Evolutionary conservation across 1,140 invertebrate genomes (phyloP).

Genomic region (Bathynomus jamesi): DNA sequence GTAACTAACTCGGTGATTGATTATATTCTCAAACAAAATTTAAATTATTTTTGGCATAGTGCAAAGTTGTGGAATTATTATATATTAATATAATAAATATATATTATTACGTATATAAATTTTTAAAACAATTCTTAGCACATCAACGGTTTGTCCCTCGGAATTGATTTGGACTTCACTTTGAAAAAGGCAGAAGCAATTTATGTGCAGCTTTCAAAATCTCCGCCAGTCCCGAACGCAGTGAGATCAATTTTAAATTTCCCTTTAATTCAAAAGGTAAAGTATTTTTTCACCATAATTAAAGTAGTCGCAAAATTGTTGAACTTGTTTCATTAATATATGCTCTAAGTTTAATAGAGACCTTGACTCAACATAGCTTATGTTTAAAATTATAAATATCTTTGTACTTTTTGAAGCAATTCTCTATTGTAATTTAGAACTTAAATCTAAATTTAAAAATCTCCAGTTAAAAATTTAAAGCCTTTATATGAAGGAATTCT

Average conservation of each 20-base stretch:
- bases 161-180: conserved; percentile 68
- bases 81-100: not conserved
- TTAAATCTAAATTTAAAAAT: no score
- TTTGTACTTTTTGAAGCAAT: not conserved
- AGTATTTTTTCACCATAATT: not conserved
- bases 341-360: not conserved
- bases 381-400: not conserved
- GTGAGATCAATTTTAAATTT: not conserved
- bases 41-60: not conserved
- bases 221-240: conserved; percentile 50
- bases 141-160: conserved; percentile 81
- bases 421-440: not conserved
- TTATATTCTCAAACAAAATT: no score
- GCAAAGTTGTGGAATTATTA: not conserved
- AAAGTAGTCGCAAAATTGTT: not conserved
- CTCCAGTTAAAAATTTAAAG: no score
- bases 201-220: conserved; percentile 66
- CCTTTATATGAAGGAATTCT: not conserved
- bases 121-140: conserved; percentile 57
- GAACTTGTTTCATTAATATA: not conserved
- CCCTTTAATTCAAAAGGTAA: not conserved
- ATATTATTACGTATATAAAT: conserved; percentile 25
- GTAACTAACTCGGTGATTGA: no score
- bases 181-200: conserved; percentile 81
- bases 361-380: not conserved